These are phyloP conservation scores for Aethina tumida DNA, from an alignment of 1,140 invertebrate species.

Conservation along the genomic window DNA sequence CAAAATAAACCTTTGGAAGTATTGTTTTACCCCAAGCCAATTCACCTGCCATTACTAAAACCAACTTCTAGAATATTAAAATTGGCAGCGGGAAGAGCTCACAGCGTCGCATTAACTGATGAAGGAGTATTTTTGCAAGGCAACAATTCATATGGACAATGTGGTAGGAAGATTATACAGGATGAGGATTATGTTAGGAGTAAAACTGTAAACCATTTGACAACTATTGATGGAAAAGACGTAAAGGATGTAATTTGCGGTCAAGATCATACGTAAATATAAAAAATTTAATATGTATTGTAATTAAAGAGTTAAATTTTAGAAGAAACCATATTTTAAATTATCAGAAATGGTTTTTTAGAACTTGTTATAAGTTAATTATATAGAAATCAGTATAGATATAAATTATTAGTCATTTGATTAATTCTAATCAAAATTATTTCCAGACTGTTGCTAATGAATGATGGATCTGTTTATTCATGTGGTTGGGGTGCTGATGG, in stretches of 20 bases:
- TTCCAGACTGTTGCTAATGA: constrained; percentile 67
- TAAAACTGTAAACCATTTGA: constrained; percentile 54
- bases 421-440: background rate
- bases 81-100: constrained; percentile 77
- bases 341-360: background rate
- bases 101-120: constrained; percentile 70
- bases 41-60: constrained; percentile 58
- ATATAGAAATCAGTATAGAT: too few relatives aligned
- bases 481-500: constrained; percentile 95
- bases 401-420: background rate
- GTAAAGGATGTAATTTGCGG: constrained; percentile 70
- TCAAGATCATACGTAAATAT: constrained; percentile 69
- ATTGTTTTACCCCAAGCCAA: constrained; percentile 63
- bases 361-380: too few relatives aligned
- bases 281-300: background rate
- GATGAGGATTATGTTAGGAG: constrained; percentile 66
- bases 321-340: background rate
- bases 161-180: constrained; percentile 70
- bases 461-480: constrained; percentile 69
- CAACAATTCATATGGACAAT: constrained; percentile 92
- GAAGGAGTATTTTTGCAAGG: constrained; percentile 78
- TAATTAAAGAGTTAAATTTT: background rate
- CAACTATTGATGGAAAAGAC: constrained; percentile 48
- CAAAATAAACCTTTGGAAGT: constrained; percentile 58
- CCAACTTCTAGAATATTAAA: constrained; percentile 44